Evolutionary conservation across 2,797 vertebrate species (phyloP), one percentile per base, ranked within the genome.

Genomic region (Diglossa cyanea): DNA sequence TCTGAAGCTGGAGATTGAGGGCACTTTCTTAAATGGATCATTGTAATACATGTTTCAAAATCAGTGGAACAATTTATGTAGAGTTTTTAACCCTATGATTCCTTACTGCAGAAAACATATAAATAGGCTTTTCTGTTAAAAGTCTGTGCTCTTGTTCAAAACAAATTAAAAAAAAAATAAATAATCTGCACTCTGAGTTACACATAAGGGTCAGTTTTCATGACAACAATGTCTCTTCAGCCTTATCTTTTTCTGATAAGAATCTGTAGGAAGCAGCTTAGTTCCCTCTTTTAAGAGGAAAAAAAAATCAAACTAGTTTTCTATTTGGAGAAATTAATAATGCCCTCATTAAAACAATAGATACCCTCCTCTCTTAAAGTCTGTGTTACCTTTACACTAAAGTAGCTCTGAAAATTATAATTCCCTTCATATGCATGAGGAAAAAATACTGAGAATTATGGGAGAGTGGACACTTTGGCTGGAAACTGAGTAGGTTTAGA

Each of bases 81-180:
- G 17, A 70, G n/a, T 67, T 77, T 93, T 95, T 93, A 94, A 90
- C 85, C 19, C 67, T 60, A 33, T 70, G 60, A 31, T 86, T 94
- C 5, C 48, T 30, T 82, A 24, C 18, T 62, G 21, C 19, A 91
- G 26, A 45, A 75, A 79, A 61, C 18, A 40, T 19, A 55, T 31
- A 67, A 84, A 74, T 28, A 74, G 24, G 18, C 1, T 3, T 26
- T 70, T 87, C 61, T 66, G 17, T 71, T 83, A 73, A 65, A 92
- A 83, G 13, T 86, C 60, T 65, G 17, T 60, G 37, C 10, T 92
- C 14, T 16, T 47, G n/a, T 68, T 90, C 24, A 74, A 77, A 88
- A 77, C 35, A 74, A 8, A 47, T 24, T 2, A 18, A 5, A 26
- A 5, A 30, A 5, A 30, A 5, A 40, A 35, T n/a, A 75, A 51